phyloP scores from a whole-genome alignment of 2,888 invertebrate species.

The Anticlea derivata region DNA sequence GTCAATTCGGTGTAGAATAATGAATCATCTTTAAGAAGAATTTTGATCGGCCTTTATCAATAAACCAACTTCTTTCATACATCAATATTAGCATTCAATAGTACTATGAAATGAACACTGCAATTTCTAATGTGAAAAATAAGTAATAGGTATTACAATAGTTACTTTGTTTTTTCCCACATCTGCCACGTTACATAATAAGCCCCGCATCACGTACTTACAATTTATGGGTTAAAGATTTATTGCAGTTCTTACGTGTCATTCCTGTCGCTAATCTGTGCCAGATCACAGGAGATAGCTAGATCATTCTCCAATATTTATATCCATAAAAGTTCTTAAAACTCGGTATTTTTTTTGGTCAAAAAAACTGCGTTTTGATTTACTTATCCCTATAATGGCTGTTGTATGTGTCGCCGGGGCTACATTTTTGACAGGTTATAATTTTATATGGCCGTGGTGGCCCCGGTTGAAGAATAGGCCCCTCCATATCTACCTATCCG shows the following conservation, averaged over 20 bases:
- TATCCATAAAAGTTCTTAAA: too few species aligned
- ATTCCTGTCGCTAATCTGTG: constrained; percentile 38
- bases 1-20: too few species aligned
- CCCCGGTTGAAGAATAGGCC: too few species aligned
- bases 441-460: too few species aligned
- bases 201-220: constrained; percentile 32
- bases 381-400: too few species aligned
- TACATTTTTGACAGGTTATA: too few species aligned
- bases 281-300: constrained; percentile 21
- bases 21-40: background rate
- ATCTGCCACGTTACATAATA: constrained; percentile 31
- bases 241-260: constrained; percentile 43
- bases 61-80: constrained; percentile 24
- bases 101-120: background rate
- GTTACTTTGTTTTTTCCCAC: constrained; percentile 37
- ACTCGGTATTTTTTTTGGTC: too few species aligned
- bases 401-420: too few species aligned
- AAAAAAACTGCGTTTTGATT: too few species aligned
- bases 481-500: too few species aligned
- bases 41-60: background rate
- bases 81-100: constrained; percentile 29
- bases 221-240: constrained; percentile 36
- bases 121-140: constrained; percentile 11
- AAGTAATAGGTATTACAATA: constrained; percentile 5
- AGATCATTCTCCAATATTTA: background rate